Evolutionary conservation across 2,888 invertebrate genomes (phyloP).

Genomic region (Agrotis clavis): DNA sequence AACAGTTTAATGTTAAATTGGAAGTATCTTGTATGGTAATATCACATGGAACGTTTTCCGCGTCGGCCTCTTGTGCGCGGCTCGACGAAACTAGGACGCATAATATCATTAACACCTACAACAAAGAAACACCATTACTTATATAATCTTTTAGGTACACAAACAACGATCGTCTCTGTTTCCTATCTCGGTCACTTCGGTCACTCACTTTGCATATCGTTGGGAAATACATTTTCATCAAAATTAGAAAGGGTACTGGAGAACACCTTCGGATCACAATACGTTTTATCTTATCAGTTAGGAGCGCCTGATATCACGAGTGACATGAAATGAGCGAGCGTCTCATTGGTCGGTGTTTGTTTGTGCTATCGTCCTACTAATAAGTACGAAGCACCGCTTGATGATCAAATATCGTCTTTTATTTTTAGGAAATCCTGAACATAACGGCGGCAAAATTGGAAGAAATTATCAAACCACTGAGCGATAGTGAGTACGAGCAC

Average conservation of each 20-base stretch:
- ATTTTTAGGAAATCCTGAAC: constrained; percentile 91
- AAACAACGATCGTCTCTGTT: constrained; percentile 65
- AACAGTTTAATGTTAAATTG: constrained; percentile 85
- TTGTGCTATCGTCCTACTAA: constrained; percentile 83
- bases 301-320: constrained; percentile 82
- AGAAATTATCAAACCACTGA: constrained; percentile 90
- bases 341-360: constrained; percentile 85
- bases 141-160: constrained; percentile 71
- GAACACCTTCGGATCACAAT: constrained; percentile 80
- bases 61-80: constrained; percentile 72
- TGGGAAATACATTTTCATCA: constrained; percentile 84
- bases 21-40: constrained; percentile 79
- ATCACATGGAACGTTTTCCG: constrained; percentile 78
- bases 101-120: constrained; percentile 88
- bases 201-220: constrained; percentile 82
- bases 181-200: constrained; percentile 63
- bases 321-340: constrained; percentile 80
- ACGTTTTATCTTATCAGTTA: constrained; percentile 86
- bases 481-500: constrained; percentile 80
- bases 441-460: constrained; percentile 91
- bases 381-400: constrained; percentile 75
- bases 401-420: constrained; percentile 80
- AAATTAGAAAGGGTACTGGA: constrained; percentile 82
- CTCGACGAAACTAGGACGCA: constrained; percentile 81
- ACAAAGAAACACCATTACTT: constrained; percentile 85